Conservation (phyloP, 2,888 invertebrate genomes). For the Drosophila recens region DNA sequence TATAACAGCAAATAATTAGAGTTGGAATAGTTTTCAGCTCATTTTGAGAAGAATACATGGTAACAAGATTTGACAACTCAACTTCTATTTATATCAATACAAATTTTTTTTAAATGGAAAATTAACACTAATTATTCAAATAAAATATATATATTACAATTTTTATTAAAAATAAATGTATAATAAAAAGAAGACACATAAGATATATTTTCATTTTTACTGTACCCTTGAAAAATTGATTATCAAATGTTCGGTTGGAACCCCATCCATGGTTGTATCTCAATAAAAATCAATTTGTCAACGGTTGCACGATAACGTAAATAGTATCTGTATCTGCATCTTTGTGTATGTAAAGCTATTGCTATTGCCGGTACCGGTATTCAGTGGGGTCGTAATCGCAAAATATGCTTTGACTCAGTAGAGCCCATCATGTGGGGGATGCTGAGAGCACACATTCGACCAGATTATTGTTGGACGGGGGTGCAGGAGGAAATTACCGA, state of each 20-base stretch:
- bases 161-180: constrained; percentile 77
- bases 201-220: not conserved
- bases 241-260: constrained; percentile 40
- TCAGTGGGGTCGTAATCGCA: constrained; percentile 62
- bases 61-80: constrained; percentile 21
- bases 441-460: constrained; percentile 27
- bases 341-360: constrained; percentile 8
- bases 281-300: constrained; percentile 74
- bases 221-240: not conserved
- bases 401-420: constrained; percentile 74
- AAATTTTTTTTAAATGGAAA: constrained; percentile 52
- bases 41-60: not conserved
- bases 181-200: constrained; percentile 41
- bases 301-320: constrained; percentile 31
- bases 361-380: not conserved
- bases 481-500: not conserved
- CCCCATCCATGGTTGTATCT: constrained; percentile 27
- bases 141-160: constrained; percentile 66
- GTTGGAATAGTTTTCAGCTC: constrained; percentile 20
- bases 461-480: constrained; percentile 4
- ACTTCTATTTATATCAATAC: constrained; percentile 3
- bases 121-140: constrained; percentile 72
- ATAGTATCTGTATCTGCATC: constrained; percentile 16
- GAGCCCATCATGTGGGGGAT: constrained; percentile 47
- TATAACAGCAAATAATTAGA: constrained; percentile 23